These are phyloP conservation scores for Micrastur ruficollis DNA, from an alignment of 2,797 vertebrate genomes.

Conservation along the genomic window DNA sequence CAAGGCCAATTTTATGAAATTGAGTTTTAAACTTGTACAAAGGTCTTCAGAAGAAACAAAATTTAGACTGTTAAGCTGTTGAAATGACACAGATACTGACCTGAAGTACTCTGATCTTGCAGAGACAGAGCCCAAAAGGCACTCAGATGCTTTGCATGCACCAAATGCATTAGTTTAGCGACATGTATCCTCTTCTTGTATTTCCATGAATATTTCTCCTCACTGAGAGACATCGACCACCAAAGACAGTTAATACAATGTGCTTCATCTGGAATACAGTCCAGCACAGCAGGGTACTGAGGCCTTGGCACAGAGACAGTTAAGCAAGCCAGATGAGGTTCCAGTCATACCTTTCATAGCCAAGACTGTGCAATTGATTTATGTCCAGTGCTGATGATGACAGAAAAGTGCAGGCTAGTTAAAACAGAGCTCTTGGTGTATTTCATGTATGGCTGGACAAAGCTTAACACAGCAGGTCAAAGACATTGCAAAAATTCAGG, in stretches of 20 bases:
- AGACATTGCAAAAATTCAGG: not conserved
- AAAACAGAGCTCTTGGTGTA: not conserved
- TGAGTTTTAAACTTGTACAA: not conserved
- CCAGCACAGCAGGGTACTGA: not conserved
- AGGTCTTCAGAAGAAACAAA: not conserved
- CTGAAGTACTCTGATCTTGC: not conserved
- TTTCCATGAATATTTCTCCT: not conserved
- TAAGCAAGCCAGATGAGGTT: constrained; percentile 10
- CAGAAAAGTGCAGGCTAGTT: not conserved
- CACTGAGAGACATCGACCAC: not conserved
- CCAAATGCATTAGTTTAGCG: not conserved
- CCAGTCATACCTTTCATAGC: constrained; percentile 2
- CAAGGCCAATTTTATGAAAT: not conserved
- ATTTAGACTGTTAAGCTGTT: not conserved
- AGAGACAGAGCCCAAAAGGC: not conserved
- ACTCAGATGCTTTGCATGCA: not conserved
- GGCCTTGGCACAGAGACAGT: constrained; percentile 11
- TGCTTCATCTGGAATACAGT: not conserved
- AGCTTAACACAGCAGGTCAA: not conserved
- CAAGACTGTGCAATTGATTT: not conserved
- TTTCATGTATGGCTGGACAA: not conserved
- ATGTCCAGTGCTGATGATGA: not conserved
- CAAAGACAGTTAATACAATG: not conserved
- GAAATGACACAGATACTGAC: not conserved
- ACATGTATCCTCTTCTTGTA: not conserved